These are phyloP conservation scores for Mylabris phalerata DNA, from an alignment of 1,140 invertebrate species.

Conservation along the genomic window DNA sequence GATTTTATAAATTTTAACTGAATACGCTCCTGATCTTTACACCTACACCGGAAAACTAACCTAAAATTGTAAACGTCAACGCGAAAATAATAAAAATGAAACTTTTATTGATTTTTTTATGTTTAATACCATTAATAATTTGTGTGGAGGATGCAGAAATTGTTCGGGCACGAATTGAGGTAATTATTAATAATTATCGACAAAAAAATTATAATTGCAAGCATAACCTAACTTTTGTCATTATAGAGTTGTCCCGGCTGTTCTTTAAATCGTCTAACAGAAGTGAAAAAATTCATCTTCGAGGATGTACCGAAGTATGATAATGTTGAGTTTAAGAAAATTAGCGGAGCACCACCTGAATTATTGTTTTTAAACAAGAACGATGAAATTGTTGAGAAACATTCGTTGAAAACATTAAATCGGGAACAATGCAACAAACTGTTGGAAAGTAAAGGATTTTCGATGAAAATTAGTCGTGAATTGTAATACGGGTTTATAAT, in stretches of 20 bases:
- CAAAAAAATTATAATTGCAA: no score
- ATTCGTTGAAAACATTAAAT: slow-evolving; percentile 51
- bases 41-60: no score
- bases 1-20: no score
- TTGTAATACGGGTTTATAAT: slow-evolving; percentile 3
- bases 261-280: slow-evolving; percentile 61
- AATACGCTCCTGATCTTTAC: no score
- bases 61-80: no score
- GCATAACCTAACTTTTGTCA: not conserved
- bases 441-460: slow-evolving; percentile 55
- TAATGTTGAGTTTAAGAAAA: slow-evolving; percentile 59
- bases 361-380: slow-evolving; percentile 54
- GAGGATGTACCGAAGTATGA: slow-evolving; percentile 65
- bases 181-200: no score
- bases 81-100: no score
- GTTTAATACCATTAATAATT: no score
- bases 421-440: slow-evolving; percentile 64
- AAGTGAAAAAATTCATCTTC: slow-evolving; percentile 69
- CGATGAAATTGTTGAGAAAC: slow-evolving; percentile 57
- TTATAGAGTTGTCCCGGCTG: slow-evolving; percentile 73
- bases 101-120: no score
- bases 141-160: no score
- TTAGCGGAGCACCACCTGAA: slow-evolving; percentile 60
- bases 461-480: slow-evolving; percentile 11
- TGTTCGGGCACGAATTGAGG: no score